Base-by-base conservation (phyloP, 2,888 invertebrate species). In the Baccha elongata region DNA sequence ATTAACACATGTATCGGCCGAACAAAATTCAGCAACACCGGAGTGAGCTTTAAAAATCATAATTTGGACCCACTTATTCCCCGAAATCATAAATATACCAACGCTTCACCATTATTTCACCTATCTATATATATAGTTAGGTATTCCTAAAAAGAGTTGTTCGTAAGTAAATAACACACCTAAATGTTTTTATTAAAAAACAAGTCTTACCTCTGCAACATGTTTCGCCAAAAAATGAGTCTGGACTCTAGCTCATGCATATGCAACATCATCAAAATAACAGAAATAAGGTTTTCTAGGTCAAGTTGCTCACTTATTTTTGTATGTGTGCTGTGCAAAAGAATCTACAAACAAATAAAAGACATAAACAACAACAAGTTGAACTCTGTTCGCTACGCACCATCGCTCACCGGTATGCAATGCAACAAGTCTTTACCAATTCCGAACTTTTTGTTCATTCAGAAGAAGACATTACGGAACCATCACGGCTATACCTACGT, bases 281-380 rank as follows among this genome's bases (percentile, higher is more conserved):
- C 89, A 89, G 90, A 89, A 90, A 89, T 89, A 88, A 60, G 88
- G 87, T 87, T 89, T 87, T 88, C 86, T 88, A 87, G 89, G 89
- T 90, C 89, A 90, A 88, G 90, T 90, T 89, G 90, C 87, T 67
- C 48, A 78, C 69, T 19, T 71, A 44, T 52, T 29, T 60, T 29
- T 48, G 42, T 32, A 17, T 72, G 67, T 75, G 37, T 23, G 60
- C 32, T 42, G 21, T 60, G 42, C n/a, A 29, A 44, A 74, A 58
- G 55, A 80, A 74, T 53, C 29, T n/a, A 23, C 42, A 40, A 50
- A 19, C 13, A 60, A 11, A 42, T n/a, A 50, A 46, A 10, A 13
- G 13, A 62, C 26, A 42, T 7, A 29, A 42, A 42, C n/a, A 62
- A 21, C 10, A 53, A 48, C 40, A 23, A 55, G 55, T 53, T 68